A percentile compares a stretch with the other conserved stretches of the same genome.
These are phyloP conservation scores for Ptiloglossa arizonensis DNA, from an alignment of 1,140 invertebrate genomes.

Conservation along the genomic window DNA sequence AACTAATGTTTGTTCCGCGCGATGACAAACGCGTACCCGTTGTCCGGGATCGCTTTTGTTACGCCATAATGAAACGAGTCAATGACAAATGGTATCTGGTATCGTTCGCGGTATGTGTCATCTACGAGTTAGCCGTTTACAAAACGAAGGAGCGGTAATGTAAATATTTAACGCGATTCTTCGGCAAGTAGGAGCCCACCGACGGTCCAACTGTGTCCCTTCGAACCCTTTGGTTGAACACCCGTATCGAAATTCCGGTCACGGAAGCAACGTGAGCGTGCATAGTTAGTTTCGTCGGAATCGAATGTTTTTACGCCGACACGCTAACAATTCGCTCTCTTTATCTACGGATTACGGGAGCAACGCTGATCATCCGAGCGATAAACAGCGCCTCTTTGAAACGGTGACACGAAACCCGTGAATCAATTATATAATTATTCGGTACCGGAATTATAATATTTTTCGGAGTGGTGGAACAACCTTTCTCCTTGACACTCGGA, in stretches of 20 bases:
- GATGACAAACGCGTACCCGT: background rate
- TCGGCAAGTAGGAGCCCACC: no score
- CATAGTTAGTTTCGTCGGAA: background rate
- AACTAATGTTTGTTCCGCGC: background rate
- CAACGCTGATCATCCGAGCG: background rate
- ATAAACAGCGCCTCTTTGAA: background rate
- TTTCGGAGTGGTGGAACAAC: no score
- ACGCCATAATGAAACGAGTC: background rate
- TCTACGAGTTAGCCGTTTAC: background rate
- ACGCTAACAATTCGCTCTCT: background rate
- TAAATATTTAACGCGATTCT: conserved; percentile 23
- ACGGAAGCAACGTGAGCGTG: background rate
- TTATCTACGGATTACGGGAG: conserved; percentile 6
- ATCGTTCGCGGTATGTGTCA: background rate
- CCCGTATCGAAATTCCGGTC: conserved; percentile 15
- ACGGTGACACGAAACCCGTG: background rate
- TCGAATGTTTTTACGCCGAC: background rate
- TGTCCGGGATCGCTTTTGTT: background rate
- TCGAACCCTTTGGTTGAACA: background rate
- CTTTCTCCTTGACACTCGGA: no score
- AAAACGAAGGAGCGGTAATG: background rate
- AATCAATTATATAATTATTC: no score
- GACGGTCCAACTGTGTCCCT: background rate
- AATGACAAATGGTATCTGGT: conserved; percentile 10
- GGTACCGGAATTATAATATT: no score